Evolutionary conservation across 2,797 vertebrate species (phyloP), one percentile per base, ranked within the genome.

Genomic region (Spondyliosoma cantharus): DNA sequence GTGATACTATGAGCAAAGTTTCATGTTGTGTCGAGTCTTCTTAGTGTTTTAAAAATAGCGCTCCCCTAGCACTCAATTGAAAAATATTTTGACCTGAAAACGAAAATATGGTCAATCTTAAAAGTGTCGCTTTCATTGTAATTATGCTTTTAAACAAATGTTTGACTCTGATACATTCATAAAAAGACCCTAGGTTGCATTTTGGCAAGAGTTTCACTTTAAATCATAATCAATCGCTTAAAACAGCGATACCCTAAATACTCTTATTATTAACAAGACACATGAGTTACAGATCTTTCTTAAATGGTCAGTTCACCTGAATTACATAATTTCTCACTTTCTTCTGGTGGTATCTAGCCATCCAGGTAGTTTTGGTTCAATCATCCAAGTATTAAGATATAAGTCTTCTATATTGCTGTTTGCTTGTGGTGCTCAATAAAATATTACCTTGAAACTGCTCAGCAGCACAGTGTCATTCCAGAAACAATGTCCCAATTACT

Each of bases 401-500:
- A 43, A 3, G 3, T 75, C 69, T 14, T 22, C 53, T 57, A 50
- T 32, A 71, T 62, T 25, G 43, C 15, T 37, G 48, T 22, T 29
- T 71, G 67, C 29, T 58, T 11, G 22, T 25, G 63, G 20, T 57
- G 50, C 53, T 77, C 58, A 67, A 75, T 49, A 45, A 78, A 72
- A 65, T 64, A 72, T 56, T 60, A 69, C 43, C 58, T 75, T 74
- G 59, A 29, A 72, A 81, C 77, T 27, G 60, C 16, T 63, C 37
- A 65, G 45, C 64, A 73, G 69, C 54, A 60, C 68, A 61, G 43
- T 67, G 62, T 54, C 59, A 32, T 25, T 63, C 56, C 65, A 42
- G 46, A 54, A 59, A 60, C 24, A 56, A 32, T 32, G 25, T 67
- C n/a, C n/a, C 46, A 58, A 25, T 62, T 60, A 50, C 20, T 66